Evolutionary conservation across 2,888 invertebrate species (phyloP), one percentile per base, ranked within the genome.

Genomic region (Sminthurinus aureus): DNA sequence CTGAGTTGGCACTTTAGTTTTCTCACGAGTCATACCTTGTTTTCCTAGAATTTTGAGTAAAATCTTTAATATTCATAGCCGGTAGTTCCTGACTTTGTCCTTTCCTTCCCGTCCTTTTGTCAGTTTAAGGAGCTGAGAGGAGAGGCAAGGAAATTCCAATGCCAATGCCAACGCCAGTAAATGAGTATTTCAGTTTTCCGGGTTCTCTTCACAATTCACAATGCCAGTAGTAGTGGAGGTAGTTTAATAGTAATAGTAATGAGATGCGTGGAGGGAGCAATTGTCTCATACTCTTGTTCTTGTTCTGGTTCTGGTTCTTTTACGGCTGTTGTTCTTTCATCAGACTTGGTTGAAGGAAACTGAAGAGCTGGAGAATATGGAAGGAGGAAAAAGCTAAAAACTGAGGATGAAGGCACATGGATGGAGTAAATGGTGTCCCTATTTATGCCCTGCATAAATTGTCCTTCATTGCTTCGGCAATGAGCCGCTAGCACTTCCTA

Each of bases 401-500:
- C 38, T 38, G 38, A 6, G 38, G 38, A 38, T 38, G 38, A 38
- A 38, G 38, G 38, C 38, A 6, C 38, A 38, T 6, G 6, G 38
- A 38, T 38, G 58, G 24, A 71, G 71, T 71, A 71, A 20, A 71
- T 26, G 71, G 76, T 69, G 50, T 52, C 20, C 73, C 22, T 80
- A 80, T 80, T 80, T 80, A 80, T 80, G 80, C 71, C 52, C 52
- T 80, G 80, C 80, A 80, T 80, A 80, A 80, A 80, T 80, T 80
- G 80, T 73, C 80, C 52, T 80, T 80, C 80, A 80, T 80, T 80
- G 71, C 80, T 71, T 24, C 51, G 71, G 80, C 71, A 80, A 80
- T 80, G 80, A 80, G 71, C 71, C 80, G 71, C 71, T 13, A 51
- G 52, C 50, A 38, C 0, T 67, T 79, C 50, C 71, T 78, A 26